Evolutionary conservation across 37 sponge, comb jelly and placozoan species (phyloP), one percentile per base, ranked within the genome.

Genomic region (Oopsacas minuta): DNA sequence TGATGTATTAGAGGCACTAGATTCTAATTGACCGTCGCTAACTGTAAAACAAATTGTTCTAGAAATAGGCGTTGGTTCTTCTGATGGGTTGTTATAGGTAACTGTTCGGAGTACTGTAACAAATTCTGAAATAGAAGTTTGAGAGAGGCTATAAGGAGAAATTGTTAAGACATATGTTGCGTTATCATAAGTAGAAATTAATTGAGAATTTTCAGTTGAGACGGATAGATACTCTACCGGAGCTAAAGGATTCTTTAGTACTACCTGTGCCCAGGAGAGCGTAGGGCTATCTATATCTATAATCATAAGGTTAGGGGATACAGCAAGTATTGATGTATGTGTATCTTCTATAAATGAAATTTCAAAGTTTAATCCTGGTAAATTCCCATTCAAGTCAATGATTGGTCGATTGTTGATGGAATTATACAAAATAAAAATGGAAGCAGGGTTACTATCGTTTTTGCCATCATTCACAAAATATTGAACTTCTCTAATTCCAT

Each of bases 391-490:
- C 23, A 91, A 82, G 38, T 91, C 94, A 52, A 93, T 52, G 0
- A 91, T 0, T 23, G 94, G 94, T 35, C 91, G 91, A 84, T 93
- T 87, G 37, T 93, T 88, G 10, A 91, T 86, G 32, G 84, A 83
- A 25, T 28, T 81, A 42, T 88, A 91, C 39, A 84, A 52, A 0
- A 93, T 49, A 23, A 52, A 84, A 1, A 90, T 84, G 20, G 91
- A 86, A 22, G 88, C 91, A 0, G 61, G 30, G 22, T 85, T n/a
- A 25, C 53, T 83, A 36, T 38, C 81, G 28, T 39, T 3, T 7
- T 34, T 36, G 0, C 88, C 90, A 85, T 93, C 94, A 52, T 52
- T 86, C 35, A 91, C 88, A 28, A 84, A 81, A 39, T 91, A 85
- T 36, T 36, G 53, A 1, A 93, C 87, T 36, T 75, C 39, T 39